phyloP scores from a whole-genome alignment of 2,113 vertebrate genomes.

The Bothrops jararaca region DNA sequence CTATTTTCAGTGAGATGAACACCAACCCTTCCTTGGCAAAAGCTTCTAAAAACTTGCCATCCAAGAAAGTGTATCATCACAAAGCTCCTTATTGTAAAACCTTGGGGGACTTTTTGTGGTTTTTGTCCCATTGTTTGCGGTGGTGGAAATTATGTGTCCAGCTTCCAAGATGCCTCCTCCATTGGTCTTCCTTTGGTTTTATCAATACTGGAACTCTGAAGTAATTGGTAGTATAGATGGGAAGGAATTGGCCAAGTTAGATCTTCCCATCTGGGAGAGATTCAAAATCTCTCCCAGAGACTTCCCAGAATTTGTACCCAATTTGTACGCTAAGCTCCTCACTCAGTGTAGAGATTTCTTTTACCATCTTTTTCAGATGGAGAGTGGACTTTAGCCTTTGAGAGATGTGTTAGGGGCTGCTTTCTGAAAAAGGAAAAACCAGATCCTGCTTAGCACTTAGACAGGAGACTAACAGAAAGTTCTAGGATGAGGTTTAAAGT shows the following conservation, averaged over 20 bases:
- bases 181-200: neutral
- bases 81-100: neutral
- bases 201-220: neutral
- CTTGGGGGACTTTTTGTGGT: neutral
- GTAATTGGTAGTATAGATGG: neutral
- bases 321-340: neutral
- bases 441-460: neutral
- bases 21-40: neutral
- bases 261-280: neutral
- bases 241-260: neutral
- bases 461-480: neutral
- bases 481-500: neutral
- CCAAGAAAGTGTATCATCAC: neutral
- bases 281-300: neutral
- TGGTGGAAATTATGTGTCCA: neutral
- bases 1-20: neutral
- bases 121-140: neutral
- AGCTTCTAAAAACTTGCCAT: neutral
- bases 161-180: neutral
- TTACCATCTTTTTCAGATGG: neutral
- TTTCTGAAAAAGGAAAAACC: neutral
- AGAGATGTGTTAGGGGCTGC: neutral
- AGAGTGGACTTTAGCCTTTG: neutral
- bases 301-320: neutral
- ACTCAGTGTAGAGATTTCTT: neutral